Base-by-base conservation (phyloP, 2,113 vertebrate species). In the Cairina moschata region DNA sequence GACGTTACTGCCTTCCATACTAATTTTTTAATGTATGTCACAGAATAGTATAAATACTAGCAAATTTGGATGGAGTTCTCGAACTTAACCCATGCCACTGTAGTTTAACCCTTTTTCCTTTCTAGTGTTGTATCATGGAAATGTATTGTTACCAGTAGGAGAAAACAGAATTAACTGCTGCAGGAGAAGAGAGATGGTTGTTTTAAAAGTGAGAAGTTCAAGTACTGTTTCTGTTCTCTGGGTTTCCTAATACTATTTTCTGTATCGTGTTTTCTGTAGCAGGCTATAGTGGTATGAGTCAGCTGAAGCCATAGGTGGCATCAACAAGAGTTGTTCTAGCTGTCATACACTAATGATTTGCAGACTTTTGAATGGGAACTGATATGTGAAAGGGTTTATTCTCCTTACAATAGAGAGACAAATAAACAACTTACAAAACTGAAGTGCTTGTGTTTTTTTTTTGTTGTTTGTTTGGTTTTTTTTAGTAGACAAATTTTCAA, bases 1-100 rank as follows among this genome's bases (percentile, higher is more conserved):
- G 96, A 96, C 92, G 71, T 96, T 94, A 83, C 77, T 96, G 81
- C 96, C 67, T 95, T 96, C 84, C 75, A 85, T 83, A 93, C 96
- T 81, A 93, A 78, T 93, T 80, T 69, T 95, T 94, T 91, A 90
- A 80, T 93, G 87, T 66, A 56, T 95, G 82, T 91, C 85, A 78
- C 1, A 32, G 58, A 93, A 71, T 93, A 95, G 85, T 86, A 81
- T 93, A 95, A 95, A 96, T 97, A 94, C 85, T 92, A 94, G 80
- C 68, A 94, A 88, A 91, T 91, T 96, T 91, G 73, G 40, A 63
- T 95, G 81, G 82, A 91, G 91, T 91, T 93, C 92, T 88, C 72
- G 59, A 93, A 59, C 55, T 68, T 87, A 86, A 75, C n/a, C 65
- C 1, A 0, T 31, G 40, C 65, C 52, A 59, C 44, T 83, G 62